phyloP scores from a whole-genome alignment of 2,888 invertebrate species.

The Torymus tubicola region DNA sequence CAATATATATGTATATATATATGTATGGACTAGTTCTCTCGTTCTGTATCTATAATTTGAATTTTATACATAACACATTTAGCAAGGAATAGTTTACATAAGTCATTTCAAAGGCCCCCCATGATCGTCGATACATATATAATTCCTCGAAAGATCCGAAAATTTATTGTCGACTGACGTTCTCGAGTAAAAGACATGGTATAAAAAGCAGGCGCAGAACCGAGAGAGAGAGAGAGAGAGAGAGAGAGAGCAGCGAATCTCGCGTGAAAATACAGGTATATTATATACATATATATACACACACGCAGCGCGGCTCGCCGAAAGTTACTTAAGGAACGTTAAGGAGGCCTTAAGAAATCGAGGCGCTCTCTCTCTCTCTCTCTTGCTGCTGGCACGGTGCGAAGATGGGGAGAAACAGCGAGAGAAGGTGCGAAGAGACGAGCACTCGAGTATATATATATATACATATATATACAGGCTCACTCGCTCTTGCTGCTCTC shows the following conservation, averaged over 20 bases:
- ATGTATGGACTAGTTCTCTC: no score
- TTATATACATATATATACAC: conserved; percentile 35
- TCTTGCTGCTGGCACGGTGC: conserved; percentile 5
- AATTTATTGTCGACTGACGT: conserved; percentile 51
- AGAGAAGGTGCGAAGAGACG: conserved; percentile 57
- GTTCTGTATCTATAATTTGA: no score
- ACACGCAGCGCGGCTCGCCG: conserved; percentile 24
- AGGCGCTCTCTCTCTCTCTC: no score
- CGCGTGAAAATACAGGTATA: conserved; percentile 46
- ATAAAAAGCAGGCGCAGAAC: not conserved
- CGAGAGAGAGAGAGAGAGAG: conserved; percentile 17
- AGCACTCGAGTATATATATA: conserved; percentile 35
- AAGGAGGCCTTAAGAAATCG: conserved; percentile 55
- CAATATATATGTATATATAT: no score
- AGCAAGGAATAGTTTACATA: conserved; percentile 36
- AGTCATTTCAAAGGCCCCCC: not conserved
- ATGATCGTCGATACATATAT: not conserved
- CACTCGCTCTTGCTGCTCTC: not conserved
- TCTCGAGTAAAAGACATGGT: conserved; percentile 22
- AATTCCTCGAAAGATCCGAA: conserved; percentile 51
- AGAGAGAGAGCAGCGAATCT: no score
- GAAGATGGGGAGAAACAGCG: conserved; percentile 48
- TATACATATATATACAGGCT: not conserved
- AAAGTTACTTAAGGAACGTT: conserved; percentile 56
- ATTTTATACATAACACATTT: no score